Evolutionary conservation across 2,113 vertebrate genomes (phyloP).

Genomic region (Poecile atricapillus): DNA sequence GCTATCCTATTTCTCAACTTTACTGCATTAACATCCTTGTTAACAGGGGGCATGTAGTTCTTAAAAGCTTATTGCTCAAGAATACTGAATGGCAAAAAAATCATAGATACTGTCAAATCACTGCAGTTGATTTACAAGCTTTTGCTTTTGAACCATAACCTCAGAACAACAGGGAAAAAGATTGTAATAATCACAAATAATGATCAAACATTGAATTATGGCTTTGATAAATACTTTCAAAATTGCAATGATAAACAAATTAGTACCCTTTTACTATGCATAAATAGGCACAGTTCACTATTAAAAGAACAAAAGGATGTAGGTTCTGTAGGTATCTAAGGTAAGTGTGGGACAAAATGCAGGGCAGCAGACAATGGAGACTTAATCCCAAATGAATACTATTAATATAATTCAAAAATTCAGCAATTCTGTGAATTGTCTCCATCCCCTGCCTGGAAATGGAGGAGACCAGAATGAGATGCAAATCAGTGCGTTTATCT

Average conservation of each 20-base stretch:
- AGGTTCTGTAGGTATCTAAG: conserved; percentile 1
- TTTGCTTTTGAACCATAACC: conserved; percentile 12
- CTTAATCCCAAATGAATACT: conserved; percentile 45
- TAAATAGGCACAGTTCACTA: conserved; percentile 31
- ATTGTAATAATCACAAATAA: neutral
- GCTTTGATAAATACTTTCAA: neutral
- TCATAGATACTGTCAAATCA: neutral
- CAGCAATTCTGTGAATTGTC: conserved; percentile 33
- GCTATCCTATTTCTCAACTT: neutral
- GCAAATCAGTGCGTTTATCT: conserved; percentile 77
- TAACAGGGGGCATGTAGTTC: neutral
- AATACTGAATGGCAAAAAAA: neutral
- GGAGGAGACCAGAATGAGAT: conserved; percentile 71
- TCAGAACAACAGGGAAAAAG: neutral
- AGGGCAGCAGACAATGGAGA: conserved; percentile 10
- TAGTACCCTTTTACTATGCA: conserved; percentile 23
- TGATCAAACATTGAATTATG: neutral
- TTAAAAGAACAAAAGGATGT: conserved; percentile 8
- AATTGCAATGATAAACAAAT: conserved; percentile 7
- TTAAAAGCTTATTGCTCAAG: conserved; percentile 20
- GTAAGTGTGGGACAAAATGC: conserved; percentile 26
- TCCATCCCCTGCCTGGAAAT: conserved; percentile 59
- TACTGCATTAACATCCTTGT: neutral
- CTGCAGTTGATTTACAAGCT: neutral
- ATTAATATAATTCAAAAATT: conserved; percentile 58